A percentile compares a stretch with the other conserved stretches of the same genome.
phyloP scores from a whole-genome alignment of 2,888 invertebrate species.

The Nephrotoma flavescens region DNA sequence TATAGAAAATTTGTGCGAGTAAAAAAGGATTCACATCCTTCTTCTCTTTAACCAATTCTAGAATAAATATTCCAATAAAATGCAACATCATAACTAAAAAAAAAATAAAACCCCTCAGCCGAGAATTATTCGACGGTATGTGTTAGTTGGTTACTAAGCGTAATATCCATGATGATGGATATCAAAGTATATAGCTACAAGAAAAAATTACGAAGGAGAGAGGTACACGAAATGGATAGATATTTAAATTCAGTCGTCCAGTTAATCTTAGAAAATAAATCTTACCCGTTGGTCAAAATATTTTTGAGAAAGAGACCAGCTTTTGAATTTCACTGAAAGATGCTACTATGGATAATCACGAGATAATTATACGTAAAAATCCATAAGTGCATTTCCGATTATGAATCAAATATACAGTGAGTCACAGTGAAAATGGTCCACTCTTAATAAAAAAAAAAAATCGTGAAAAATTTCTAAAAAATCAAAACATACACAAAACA shows the following conservation, averaged over 20 bases:
- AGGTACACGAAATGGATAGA: background rate
- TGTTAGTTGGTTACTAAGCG: no score
- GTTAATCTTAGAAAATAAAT: background rate
- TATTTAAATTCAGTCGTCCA: background rate
- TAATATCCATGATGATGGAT: no score
- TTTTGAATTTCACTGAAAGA: background rate
- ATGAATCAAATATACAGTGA: background rate
- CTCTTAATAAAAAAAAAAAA: no score
- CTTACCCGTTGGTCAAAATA: background rate
- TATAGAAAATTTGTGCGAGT: background rate
- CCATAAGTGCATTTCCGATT: background rate
- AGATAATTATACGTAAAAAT: background rate
- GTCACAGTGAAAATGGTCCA: no score
- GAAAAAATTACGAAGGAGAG: background rate
- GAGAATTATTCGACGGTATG: no score
- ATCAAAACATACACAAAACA: no score
- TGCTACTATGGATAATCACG: background rate
- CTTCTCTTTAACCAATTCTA: background rate
- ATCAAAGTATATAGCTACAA: no score
- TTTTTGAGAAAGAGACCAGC: background rate
- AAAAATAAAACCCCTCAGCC: background rate
- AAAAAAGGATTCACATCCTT: background rate
- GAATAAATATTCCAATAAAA: background rate
- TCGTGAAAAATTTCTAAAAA: no score
- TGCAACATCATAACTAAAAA: background rate